These are phyloP conservation scores for Neosilurus hyrtlii DNA, from an alignment of 2,797 vertebrate species.

Conservation along the genomic window DNA sequence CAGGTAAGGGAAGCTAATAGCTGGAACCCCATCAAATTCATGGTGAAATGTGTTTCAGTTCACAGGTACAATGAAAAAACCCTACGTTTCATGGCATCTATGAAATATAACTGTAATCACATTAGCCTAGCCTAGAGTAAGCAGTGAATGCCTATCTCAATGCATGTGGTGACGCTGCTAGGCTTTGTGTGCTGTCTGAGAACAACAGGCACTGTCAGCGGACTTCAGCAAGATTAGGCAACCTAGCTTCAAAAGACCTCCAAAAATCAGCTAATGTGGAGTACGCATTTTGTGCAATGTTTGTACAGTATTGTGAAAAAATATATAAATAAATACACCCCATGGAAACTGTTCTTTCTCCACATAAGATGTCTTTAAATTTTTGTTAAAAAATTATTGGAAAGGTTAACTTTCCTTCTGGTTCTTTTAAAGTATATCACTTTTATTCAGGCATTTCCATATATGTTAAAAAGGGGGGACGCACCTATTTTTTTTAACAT, in stretches of 20 bases:
- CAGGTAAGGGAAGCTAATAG: not conserved
- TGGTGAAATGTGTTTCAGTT: too few relatives aligned
- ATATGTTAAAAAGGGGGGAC: too few relatives aligned
- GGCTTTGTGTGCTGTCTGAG: slow-evolving; percentile 1
- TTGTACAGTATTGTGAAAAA: not conserved
- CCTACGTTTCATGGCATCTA: not conserved
- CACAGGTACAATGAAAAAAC: too few relatives aligned
- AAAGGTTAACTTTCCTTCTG: too few relatives aligned
- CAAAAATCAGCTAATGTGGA: not conserved
- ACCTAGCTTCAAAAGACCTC: not conserved
- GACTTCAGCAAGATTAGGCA: not conserved
- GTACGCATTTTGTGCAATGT: not conserved
- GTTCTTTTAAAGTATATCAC: too few relatives aligned
- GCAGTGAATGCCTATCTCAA: not conserved
- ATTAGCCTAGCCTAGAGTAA: not conserved
- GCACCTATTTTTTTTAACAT: too few relatives aligned
- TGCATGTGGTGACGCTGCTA: not conserved
- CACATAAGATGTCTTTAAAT: too few relatives aligned
- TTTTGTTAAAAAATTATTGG: too few relatives aligned
- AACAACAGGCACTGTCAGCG: not conserved
- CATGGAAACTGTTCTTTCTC: too few relatives aligned
- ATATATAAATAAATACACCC: too few relatives aligned
- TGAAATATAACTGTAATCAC: not conserved
- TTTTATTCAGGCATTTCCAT: too few relatives aligned
- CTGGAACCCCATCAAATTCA: not conserved